Conservation (phyloP, 2,888 invertebrate genomes). For the Ashinkailepas kermadecensis region DNA sequence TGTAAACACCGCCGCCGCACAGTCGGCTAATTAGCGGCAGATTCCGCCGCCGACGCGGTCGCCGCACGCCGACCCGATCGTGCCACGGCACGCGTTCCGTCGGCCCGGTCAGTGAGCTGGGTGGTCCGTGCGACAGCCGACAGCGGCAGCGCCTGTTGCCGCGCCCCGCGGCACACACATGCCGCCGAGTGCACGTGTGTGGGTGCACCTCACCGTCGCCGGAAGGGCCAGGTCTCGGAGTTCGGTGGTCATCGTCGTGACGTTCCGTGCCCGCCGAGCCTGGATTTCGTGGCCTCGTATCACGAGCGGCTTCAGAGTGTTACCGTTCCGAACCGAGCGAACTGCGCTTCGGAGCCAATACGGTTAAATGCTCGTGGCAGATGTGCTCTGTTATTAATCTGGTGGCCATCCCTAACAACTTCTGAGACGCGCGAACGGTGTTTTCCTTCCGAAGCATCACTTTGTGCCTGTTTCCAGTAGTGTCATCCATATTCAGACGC, state of each 20-base stretch:
- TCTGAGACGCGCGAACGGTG: background rate
- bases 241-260: no score
- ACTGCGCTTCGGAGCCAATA: background rate
- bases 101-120: no score
- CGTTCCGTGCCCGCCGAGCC: no score
- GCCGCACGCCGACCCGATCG: background rate
- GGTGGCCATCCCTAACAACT: background rate
- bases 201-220: no score
- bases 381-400: background rate
- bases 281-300: background rate
- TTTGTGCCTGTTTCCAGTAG: slow-evolving; percentile 8
- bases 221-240: no score
- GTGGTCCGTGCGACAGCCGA: no score
- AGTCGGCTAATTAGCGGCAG: background rate
- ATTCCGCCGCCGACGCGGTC: background rate
- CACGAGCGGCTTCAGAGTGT: background rate
- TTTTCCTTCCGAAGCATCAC: background rate
- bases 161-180: no score
- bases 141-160: no score
- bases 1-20: background rate
- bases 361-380: background rate
- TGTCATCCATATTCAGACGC: slow-evolving; percentile 8
- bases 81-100: background rate
- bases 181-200: no score
- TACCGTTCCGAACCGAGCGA: background rate